These are phyloP conservation scores for Julus scanicus DNA, from an alignment of 2,888 invertebrate genomes.

Conservation along the genomic window DNA sequence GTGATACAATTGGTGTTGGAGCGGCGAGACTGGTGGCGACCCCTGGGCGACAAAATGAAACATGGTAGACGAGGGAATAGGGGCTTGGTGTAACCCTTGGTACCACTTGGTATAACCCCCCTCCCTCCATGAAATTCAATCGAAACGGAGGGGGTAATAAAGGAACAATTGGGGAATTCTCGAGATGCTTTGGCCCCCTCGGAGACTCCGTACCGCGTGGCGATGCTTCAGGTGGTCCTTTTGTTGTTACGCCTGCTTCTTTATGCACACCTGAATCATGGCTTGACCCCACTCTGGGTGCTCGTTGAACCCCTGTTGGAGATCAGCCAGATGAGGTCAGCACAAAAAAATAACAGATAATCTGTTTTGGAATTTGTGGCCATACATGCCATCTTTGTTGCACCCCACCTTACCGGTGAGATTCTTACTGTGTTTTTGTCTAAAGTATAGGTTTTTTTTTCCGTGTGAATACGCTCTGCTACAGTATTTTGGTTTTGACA, in stretches of 20 bases:
- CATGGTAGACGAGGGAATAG: not conserved
- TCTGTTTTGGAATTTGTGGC: not conserved
- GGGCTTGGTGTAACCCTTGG: not conserved
- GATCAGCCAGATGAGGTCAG: not conserved
- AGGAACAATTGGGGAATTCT: not conserved
- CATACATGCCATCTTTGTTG: not conserved
- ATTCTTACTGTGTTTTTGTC: not conserved
- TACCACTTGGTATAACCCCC: too few species aligned
- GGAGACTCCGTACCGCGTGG: not conserved
- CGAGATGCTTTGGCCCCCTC: not conserved
- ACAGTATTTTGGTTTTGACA: too few species aligned
- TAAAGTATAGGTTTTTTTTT: too few species aligned
- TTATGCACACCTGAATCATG: not conserved
- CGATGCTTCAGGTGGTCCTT: not conserved
- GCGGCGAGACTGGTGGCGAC: constrained; percentile 19
- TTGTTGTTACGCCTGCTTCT: not conserved
- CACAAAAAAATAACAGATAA: not conserved
- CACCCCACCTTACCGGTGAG: too few species aligned
- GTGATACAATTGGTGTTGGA: not conserved
- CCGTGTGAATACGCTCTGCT: too few species aligned
- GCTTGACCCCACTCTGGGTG: constrained; percentile 10
- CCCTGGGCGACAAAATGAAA: not conserved
- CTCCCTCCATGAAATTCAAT: too few species aligned
- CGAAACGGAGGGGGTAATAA: not conserved
- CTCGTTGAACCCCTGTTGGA: not conserved